Conservation (phyloP, 1,140 invertebrate genomes). For the Lithobius niger region DNA sequence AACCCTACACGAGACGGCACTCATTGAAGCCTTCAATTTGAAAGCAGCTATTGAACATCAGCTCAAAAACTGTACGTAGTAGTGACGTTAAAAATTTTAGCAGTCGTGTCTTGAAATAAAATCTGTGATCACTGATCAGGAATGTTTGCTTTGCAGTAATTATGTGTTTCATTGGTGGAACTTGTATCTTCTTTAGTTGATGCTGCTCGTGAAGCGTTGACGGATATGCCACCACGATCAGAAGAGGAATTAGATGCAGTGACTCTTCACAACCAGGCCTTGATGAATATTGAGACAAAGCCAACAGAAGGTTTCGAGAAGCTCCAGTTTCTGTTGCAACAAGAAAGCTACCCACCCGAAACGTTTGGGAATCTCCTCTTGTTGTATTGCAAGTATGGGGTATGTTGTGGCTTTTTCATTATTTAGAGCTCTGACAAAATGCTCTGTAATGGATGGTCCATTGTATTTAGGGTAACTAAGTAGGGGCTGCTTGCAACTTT, state of each 20-base stretch:
- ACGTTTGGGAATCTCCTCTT: conserved; percentile 93
- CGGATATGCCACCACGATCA: conserved; percentile 89
- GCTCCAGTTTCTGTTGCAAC: conserved; percentile 88
- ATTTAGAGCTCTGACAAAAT: too few relatives aligned
- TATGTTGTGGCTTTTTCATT: too few relatives aligned
- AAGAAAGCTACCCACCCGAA: conserved; percentile 78
- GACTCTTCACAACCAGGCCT: conserved; percentile 92
- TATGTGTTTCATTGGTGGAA: too few relatives aligned
- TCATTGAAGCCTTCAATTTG: conserved; percentile 96
- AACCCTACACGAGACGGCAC: conserved; percentile 85
- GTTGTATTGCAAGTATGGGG: conserved; percentile 90
- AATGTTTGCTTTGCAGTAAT: too few relatives aligned
- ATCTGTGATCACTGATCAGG: too few relatives aligned
- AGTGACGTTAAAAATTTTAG: background rate
- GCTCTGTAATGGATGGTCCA: too few relatives aligned
- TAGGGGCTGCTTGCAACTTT: too few relatives aligned
- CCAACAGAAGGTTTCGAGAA: conserved; percentile 93
- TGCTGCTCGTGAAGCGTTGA: conserved; percentile 80
- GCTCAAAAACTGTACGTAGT: conserved; percentile 68
- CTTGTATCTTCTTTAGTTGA: conserved; percentile 55
- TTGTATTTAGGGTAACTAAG: too few relatives aligned
- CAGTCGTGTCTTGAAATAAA: too few relatives aligned
- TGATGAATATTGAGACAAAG: conserved; percentile 83
- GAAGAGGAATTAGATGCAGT: conserved; percentile 97
- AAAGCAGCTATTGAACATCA: conserved; percentile 98